Conservation (phyloP, 2,797 vertebrate species). For the Enteromius viviparus region DNA sequence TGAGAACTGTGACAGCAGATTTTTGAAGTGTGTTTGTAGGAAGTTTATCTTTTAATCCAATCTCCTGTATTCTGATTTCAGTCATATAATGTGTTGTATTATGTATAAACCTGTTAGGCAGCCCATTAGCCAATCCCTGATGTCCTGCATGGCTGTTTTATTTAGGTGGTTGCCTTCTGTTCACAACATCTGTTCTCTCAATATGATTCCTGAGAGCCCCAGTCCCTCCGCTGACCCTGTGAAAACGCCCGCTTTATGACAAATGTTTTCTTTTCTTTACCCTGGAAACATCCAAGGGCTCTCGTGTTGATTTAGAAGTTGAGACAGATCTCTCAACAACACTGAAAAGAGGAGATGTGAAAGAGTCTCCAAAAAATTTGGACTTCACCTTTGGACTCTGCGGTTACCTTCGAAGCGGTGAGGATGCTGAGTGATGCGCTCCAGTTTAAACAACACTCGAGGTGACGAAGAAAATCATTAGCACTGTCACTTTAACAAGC, state of each 20-base stretch:
- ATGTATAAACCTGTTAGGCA: conserved; percentile 21
- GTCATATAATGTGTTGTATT: conserved; percentile 16
- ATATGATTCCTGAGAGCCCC: conserved; percentile 13
- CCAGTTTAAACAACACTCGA: conserved; percentile 13
- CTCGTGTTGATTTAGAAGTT: conserved; percentile 7
- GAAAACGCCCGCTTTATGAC: background rate
- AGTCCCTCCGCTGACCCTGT: background rate
- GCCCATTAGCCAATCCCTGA: background rate
- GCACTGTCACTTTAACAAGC: conserved; percentile 12
- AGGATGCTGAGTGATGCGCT: conserved; percentile 25
- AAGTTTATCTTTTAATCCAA: background rate
- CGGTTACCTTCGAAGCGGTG: background rate
- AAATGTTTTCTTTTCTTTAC: conserved; percentile 10
- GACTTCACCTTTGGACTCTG: conserved; percentile 27
- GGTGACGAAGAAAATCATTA: conserved; percentile 29
- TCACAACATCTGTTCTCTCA: conserved; percentile 24
- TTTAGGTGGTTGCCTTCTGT: conserved; percentile 17
- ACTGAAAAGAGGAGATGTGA: background rate
- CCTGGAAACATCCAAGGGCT: conserved; percentile 1
- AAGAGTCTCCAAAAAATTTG: background rate
- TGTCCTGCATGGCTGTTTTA: background rate
- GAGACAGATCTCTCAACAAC: conserved; percentile 21
- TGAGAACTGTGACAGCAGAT: background rate
- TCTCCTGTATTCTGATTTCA: background rate
- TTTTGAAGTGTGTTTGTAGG: conserved; percentile 37